phyloP scores from a whole-genome alignment of 2,888 invertebrate genomes.

The Drosophila pseudotakahashii region DNA sequence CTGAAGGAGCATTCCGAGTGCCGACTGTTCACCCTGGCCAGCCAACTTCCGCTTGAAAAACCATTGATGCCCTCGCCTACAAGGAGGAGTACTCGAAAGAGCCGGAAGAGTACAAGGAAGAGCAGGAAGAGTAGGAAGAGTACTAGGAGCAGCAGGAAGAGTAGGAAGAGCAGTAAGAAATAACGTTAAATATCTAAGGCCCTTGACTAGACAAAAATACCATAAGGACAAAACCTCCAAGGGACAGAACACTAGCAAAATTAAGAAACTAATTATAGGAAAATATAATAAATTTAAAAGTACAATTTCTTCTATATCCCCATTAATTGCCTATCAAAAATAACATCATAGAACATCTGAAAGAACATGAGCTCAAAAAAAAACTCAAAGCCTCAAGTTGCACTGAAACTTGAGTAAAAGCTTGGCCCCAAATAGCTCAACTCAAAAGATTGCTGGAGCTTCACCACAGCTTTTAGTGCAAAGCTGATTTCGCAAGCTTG shows the following conservation, averaged over 20 bases:
- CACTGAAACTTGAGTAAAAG: slow-evolving; percentile 28
- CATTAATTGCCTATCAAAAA: neutral
- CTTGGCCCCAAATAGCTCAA: neutral
- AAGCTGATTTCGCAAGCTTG: slow-evolving; percentile 1
- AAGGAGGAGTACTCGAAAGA: neutral
- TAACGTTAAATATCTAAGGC: slow-evolving; percentile 8
- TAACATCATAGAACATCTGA: too few relatives aligned
- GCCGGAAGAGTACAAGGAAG: neutral
- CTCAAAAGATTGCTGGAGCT: neutral
- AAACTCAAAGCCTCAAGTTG: too few relatives aligned
- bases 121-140: slow-evolving; percentile 5
- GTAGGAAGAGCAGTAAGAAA: slow-evolving; percentile 21
- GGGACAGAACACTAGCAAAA: neutral
- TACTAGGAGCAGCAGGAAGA: slow-evolving; percentile 1
- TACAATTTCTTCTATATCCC: neutral
- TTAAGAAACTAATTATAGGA: neutral
- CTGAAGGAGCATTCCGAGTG: slow-evolving; percentile 42
- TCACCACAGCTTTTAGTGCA: neutral
- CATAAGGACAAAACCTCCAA: too few relatives aligned
- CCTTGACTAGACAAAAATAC: neutral
- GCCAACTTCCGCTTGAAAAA: neutral
- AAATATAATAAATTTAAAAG: neutral
- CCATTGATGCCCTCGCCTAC: neutral
- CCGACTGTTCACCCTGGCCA: slow-evolving; percentile 10
- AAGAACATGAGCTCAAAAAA: too few relatives aligned